Evolutionary conservation across 1,140 invertebrate species (phyloP), one percentile per base, ranked within the genome.

Genomic region (Leptoteleia sp.): DNA sequence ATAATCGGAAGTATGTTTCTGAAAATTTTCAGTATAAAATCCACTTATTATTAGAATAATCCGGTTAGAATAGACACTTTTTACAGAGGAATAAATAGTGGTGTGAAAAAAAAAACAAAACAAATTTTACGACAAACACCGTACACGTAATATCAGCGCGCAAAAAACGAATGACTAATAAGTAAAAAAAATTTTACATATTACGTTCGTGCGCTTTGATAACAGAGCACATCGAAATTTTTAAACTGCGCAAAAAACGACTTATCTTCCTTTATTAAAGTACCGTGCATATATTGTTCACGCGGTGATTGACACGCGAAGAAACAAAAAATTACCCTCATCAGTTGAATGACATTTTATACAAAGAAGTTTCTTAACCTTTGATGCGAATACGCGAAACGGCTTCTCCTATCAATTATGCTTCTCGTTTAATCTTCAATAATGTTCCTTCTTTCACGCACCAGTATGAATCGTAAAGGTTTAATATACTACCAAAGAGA

Each of bases 211-310:
- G 27, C n/a, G 8, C 13, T 57, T 17, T 42, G 37, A 57, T 57
- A 57, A 33, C 37, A n/a, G n/a, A n/a, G 4, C 8, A 15, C 15
- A 12, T 15, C 8, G 25, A 57, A 50, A 43, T 45, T 16, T 17
- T 5, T 47, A 31, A 9, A 35, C 19, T 61, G 9, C 9, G 57
- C 42, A 61, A 61, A 61, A 61, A 61, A 37, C 9, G 15, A 47
- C 57, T 61, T 61, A 61, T 61, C 57, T 61, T 47, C 11, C 31
- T 37, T 47, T 61, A 61, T 61, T 61, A 47, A 61, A 61, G 42
- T 47, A 16, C 17, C 8, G 42, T 16, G 29, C 13, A 37, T 61
- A 47, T 27, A 61, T 61, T 61, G 25, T 17, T 47, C 7, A 13
- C 11, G 29, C 17, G 57, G 57, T 61, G 42, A 47, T 15, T 61